Conservation (phyloP, 2,888 invertebrate species). For the Allophyes oxyacanthae region DNA sequence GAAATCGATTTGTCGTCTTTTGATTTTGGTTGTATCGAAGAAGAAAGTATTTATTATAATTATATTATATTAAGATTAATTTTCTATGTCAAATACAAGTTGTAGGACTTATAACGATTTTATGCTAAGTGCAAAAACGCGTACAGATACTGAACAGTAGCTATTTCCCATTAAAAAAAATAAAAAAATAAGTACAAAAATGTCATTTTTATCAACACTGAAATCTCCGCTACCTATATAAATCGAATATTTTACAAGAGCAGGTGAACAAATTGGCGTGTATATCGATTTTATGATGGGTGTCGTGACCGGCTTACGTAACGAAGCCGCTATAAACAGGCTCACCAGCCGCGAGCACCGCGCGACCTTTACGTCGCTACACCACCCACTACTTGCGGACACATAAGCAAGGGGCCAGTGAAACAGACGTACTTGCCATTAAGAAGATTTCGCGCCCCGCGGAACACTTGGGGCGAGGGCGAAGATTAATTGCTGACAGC, state of each 20-base stretch:
- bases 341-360: background rate
- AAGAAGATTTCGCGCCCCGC: slow-evolving; percentile 13
- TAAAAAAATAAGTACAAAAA: background rate
- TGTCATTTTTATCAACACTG: background rate
- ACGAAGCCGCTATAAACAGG: slow-evolving; percentile 5
- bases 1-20: too few species aligned
- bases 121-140: too few species aligned
- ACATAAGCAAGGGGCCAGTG: background rate
- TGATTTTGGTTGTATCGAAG: too few species aligned
- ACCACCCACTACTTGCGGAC: slow-evolving; percentile 1
- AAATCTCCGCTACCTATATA: background rate
- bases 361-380: slow-evolving; percentile 1
- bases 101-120: too few species aligned
- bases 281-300: slow-evolving; percentile 16
- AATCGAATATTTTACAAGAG: background rate
- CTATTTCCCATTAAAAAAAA: too few species aligned
- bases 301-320: slow-evolving; percentile 11
- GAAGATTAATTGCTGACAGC: slow-evolving; percentile 38
- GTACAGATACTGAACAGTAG: too few species aligned
- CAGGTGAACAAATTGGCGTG: slow-evolving; percentile 5
- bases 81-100: too few species aligned
- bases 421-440: slow-evolving; percentile 10
- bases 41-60: too few species aligned
- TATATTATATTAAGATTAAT: too few species aligned
- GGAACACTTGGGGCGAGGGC: slow-evolving; percentile 2